These are phyloP conservation scores for Carassius carassius DNA, from an alignment of 2,113 vertebrate genomes.

Conservation along the genomic window DNA sequence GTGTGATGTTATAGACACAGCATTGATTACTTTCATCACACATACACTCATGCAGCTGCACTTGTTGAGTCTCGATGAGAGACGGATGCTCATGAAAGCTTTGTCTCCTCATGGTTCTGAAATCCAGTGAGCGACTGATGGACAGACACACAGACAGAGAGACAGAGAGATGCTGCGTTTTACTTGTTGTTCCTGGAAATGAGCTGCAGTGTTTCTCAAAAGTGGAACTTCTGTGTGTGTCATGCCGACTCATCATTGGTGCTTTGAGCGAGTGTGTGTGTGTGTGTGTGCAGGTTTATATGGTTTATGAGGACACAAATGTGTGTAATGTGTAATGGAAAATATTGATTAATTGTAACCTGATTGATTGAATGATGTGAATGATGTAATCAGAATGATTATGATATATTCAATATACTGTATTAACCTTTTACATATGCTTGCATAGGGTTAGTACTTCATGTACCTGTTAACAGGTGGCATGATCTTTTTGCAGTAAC, in stretches of 20 bases:
- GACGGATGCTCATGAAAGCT: neutral
- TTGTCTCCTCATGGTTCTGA: neutral
- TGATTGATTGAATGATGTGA: too few species aligned
- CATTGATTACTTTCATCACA: neutral
- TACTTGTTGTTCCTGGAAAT: conserved; percentile 80
- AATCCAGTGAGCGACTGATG: neutral
- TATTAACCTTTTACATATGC: too few species aligned
- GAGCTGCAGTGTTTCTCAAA: conserved; percentile 74
- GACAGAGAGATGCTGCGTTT: conserved; percentile 34
- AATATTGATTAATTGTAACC: too few species aligned
- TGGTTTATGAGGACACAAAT: neutral
- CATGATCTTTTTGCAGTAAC: too few species aligned
- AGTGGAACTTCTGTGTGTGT: conserved; percentile 67
- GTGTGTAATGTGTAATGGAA: too few species aligned
- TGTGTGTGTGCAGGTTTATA: neutral
- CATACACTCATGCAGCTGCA: neutral
- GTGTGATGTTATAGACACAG: conserved; percentile 11
- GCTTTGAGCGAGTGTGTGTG: neutral
- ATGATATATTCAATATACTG: too few species aligned
- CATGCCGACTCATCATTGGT: neutral
- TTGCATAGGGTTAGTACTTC: too few species aligned
- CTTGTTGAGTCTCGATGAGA: neutral
- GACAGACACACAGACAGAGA: neutral
- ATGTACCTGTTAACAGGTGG: too few species aligned
- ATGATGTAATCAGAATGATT: too few species aligned